Percentiles rank a stretch among this genome's conserved stretches.
Evolutionary conservation across 2,113 vertebrate species (phyloP).

Genomic region (Actenoides lindsayi): DNA sequence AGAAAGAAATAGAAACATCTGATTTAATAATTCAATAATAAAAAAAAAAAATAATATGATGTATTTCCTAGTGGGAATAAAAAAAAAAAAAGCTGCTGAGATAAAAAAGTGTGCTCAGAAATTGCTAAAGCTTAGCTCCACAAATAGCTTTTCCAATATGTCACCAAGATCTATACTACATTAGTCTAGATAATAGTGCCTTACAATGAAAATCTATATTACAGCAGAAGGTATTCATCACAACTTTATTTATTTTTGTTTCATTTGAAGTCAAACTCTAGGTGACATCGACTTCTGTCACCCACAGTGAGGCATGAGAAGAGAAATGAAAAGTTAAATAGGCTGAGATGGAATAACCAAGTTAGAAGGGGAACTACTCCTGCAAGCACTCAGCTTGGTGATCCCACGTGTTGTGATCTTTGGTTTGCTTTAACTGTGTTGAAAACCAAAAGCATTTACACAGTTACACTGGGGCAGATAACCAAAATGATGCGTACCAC

Average conservation of each 20-base stretch:
- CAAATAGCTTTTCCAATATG: slow-evolving; percentile 22
- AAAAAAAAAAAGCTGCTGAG: background rate
- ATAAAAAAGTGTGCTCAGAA: background rate
- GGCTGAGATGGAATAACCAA: slow-evolving; percentile 1
- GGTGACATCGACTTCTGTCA: background rate
- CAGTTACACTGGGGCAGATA: background rate
- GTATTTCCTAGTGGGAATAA: background rate
- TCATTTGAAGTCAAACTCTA: background rate
- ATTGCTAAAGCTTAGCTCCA: background rate
- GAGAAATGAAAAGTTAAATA: slow-evolving; percentile 8
- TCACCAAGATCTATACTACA: background rate
- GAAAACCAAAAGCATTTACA: background rate
- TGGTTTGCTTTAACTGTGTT: background rate
- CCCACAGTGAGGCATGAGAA: background rate
- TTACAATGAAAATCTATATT: slow-evolving; percentile 8
- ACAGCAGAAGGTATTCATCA: slow-evolving; percentile 26
- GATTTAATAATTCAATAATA: background rate
- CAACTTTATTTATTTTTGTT: slow-evolving; percentile 37
- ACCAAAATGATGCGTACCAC: background rate
- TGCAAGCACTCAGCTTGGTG: background rate
- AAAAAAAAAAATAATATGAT: background rate
- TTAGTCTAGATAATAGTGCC: background rate
- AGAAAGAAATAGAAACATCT: background rate
- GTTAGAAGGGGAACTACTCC: background rate
- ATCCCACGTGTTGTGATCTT: background rate